Percentiles rank a stretch among this genome's conserved stretches.
Evolutionary conservation across 2,113 vertebrate species (phyloP).

Genomic region (Spea multiplicata): DNA sequence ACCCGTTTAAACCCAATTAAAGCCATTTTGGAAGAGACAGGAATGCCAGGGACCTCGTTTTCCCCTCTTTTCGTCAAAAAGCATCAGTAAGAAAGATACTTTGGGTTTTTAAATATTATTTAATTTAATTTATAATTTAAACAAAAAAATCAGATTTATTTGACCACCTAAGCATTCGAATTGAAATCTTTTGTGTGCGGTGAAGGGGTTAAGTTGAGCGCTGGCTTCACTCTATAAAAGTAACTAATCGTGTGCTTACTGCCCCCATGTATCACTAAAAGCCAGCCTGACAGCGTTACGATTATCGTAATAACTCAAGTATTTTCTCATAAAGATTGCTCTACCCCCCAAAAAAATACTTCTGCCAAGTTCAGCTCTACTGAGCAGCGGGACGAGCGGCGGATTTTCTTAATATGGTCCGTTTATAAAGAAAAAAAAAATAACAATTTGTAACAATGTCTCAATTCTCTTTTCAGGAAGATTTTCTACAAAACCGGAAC

Average conservation of each 20-base stretch:
- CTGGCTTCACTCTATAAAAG: slow-evolving; percentile 14
- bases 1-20: no score
- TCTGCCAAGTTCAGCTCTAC: slow-evolving; percentile 20
- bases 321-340: slow-evolving; percentile 36
- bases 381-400: no score
- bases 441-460: not conserved
- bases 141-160: no score
- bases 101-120: no score
- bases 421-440: not conserved
- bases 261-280: slow-evolving; percentile 21
- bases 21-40: no score
- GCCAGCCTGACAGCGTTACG: slow-evolving; percentile 16
- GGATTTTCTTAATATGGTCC: not conserved
- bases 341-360: slow-evolving; percentile 23
- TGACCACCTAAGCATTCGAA: no score
- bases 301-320: slow-evolving; percentile 26
- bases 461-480: not conserved
- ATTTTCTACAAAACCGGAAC: not conserved
- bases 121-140: no score
- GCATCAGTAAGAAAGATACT: no score
- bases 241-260: slow-evolving; percentile 19
- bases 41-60: no score
- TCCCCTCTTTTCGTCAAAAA: no score
- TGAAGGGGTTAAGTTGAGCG: not conserved
- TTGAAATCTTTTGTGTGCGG: not conserved